These are phyloP conservation scores for Rhinogobio ventralis DNA, from an alignment of 2,797 vertebrate genomes.

Conservation along the genomic window DNA sequence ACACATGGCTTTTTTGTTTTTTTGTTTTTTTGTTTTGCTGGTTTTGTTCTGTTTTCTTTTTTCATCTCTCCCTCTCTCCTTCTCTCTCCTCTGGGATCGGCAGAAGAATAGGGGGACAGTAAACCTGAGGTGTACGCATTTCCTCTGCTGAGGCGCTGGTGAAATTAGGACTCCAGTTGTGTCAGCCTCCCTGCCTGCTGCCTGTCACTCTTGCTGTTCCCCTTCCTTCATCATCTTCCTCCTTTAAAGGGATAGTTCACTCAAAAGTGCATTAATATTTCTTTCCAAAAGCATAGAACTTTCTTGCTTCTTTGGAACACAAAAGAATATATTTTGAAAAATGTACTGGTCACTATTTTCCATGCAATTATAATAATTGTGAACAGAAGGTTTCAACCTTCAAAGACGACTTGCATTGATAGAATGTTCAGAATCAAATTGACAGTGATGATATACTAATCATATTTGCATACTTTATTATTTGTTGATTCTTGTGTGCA, in stretches of 20 bases:
- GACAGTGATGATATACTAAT: not conserved
- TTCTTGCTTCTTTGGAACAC: not conserved
- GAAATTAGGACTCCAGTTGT: slow-evolving; percentile 41
- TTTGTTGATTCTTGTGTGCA: not conserved
- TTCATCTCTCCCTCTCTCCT: slow-evolving; percentile 35
- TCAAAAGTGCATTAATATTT: not conserved
- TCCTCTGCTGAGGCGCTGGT: slow-evolving; percentile 42
- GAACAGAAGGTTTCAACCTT: not conserved
- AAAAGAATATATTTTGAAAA: not conserved
- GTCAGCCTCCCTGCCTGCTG: slow-evolving; percentile 11
- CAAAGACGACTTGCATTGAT: not conserved
- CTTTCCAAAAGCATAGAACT: not conserved
- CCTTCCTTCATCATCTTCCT: slow-evolving; percentile 27
- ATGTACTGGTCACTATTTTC: not conserved
- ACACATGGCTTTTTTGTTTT: slow-evolving; percentile 63
- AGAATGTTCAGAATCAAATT: not conserved
- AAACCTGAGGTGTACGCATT: slow-evolving; percentile 56
- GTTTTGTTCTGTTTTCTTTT: slow-evolving; percentile 2
- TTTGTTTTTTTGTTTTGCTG: slow-evolving; percentile 56
- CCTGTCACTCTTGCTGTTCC: slow-evolving; percentile 25
- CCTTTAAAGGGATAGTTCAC: slow-evolving; percentile 5
- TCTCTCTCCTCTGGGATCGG: slow-evolving; percentile 53
- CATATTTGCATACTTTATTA: not conserved
- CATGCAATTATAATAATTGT: not conserved
- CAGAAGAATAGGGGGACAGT: slow-evolving; percentile 62